phyloP scores from a whole-genome alignment of 1,140 invertebrate species.

The Lasioglossum baleicum region DNA sequence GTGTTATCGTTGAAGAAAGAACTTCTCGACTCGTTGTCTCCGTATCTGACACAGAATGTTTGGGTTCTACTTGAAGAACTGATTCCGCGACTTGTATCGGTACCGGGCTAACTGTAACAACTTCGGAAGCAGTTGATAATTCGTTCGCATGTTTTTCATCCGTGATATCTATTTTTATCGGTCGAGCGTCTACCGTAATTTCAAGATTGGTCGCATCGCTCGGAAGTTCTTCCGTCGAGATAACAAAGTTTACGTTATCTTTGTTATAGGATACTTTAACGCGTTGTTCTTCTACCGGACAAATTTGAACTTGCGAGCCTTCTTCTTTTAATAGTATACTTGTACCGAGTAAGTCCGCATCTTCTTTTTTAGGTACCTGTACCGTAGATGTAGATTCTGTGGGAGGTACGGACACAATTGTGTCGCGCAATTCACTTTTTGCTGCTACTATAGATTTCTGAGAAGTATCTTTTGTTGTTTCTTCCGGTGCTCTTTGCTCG shows the following conservation, averaged over 20 bases:
- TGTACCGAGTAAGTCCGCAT: neutral
- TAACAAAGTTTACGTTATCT: constrained; percentile 1
- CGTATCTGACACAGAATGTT: constrained; percentile 70
- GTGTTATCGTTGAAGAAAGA: constrained; percentile 68
- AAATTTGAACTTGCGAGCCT: neutral
- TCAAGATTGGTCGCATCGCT: constrained; percentile 9
- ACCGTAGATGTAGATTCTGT: neutral
- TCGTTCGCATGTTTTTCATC: constrained; percentile 46
- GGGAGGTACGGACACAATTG: neutral
- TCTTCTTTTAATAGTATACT: constrained; percentile 15
- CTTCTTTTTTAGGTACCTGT: neutral
- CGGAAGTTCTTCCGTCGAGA: neutral
- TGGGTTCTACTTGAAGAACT: constrained; percentile 72
- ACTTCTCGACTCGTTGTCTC: constrained; percentile 65
- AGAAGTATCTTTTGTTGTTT: neutral
- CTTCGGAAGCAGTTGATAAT: constrained; percentile 46
- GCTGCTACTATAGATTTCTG: neutral
- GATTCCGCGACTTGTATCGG: constrained; percentile 78
- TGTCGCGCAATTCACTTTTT: neutral
- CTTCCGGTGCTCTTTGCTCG: neutral
- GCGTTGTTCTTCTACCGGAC: constrained; percentile 18
- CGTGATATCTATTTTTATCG: constrained; percentile 7
- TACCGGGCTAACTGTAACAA: constrained; percentile 60
- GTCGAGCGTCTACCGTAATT: neutral
- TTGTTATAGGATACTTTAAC: neutral